Conservation (phyloP, 2,888 invertebrate species). For the Dryobotodes eremita region DNA sequence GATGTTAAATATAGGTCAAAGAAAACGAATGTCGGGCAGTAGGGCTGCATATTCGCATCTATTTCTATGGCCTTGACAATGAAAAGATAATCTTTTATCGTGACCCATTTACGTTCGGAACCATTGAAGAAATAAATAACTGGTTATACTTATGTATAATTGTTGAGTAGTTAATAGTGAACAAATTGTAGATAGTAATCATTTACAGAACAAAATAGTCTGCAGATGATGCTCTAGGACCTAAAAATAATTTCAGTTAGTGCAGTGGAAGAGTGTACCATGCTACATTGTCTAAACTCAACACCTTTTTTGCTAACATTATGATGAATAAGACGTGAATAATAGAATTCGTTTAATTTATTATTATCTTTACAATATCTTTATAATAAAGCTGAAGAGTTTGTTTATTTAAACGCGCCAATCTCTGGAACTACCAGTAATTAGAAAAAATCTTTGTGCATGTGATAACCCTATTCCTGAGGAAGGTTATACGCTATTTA, state of each 20-base stretch:
- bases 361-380: too few relatives aligned
- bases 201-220: background rate
- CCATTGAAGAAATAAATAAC: background rate
- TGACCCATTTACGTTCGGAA: conserved; percentile 29
- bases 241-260: background rate
- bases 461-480: too few relatives aligned
- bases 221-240: background rate
- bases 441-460: too few relatives aligned
- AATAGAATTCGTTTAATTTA: background rate
- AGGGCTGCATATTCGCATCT: background rate
- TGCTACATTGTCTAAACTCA: background rate
- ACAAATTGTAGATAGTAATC: background rate
- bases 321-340: background rate
- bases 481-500: background rate
- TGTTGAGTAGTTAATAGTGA: background rate
- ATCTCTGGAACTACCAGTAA: too few relatives aligned
- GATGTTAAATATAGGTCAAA: conserved; percentile 2
- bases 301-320: background rate
- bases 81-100: conserved; percentile 36
- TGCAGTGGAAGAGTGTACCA: background rate
- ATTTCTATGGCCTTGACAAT: conserved; percentile 17
- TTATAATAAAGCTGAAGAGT: too few relatives aligned
- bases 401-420: too few relatives aligned
- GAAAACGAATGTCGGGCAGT: conserved; percentile 4
- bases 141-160: background rate